Evolutionary conservation across 2,113 vertebrate genomes (phyloP).

Genomic region (Ovibos moschatus): DNA sequence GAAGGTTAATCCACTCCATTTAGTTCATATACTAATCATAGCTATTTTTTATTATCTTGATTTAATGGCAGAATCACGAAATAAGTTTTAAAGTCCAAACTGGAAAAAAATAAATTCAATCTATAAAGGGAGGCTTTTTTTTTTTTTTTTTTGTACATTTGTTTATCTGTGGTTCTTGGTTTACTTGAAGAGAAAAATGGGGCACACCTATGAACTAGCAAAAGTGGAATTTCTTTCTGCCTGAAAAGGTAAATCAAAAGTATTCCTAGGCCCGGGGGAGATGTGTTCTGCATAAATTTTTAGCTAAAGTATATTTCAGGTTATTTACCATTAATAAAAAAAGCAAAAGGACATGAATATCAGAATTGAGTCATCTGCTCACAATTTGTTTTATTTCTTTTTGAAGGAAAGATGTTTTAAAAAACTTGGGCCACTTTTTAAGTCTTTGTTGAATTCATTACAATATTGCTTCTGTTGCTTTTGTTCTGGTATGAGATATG

Average conservation of each 20-base stretch:
- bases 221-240: constrained; percentile 46
- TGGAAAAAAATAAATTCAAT: background rate
- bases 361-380: background rate
- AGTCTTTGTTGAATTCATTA: background rate
- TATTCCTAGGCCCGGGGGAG: constrained; percentile 11
- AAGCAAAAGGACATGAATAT: constrained; percentile 23
- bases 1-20: background rate
- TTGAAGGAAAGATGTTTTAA: background rate
- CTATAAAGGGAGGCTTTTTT: background rate
- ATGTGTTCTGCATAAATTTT: background rate
- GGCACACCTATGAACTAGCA: background rate
- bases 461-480: background rate
- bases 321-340: constrained; percentile 16
- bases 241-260: constrained; percentile 46
- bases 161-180: background rate
- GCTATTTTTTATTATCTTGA: background rate
- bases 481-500: background rate
- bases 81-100: background rate
- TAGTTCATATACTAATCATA: background rate
- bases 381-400: background rate
- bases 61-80: constrained; percentile 8
- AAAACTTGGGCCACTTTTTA: background rate
- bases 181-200: background rate
- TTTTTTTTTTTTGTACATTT: background rate
- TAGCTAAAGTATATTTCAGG: constrained; percentile 18